Base-by-base conservation (phyloP, 2,888 invertebrate genomes). In the Volucella inanis region DNA sequence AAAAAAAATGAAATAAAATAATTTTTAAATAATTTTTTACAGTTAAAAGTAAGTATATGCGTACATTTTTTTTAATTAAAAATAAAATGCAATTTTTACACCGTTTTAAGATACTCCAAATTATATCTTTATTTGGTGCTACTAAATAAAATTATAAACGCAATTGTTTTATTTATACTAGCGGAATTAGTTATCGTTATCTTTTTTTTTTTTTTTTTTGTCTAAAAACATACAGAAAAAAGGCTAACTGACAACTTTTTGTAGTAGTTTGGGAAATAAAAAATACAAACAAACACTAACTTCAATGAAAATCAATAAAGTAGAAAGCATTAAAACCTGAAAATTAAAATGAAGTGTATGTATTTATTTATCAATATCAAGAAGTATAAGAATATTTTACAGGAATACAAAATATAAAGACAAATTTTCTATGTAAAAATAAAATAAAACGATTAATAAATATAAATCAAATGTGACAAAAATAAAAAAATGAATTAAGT, bases 351-450 rank as follows among this genome's bases (percentile, higher is more conserved):
- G 59, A 31, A 2, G 49, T 59, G 52, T 79, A 79, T 70, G 41
- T 62, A 59, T 55, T 47, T 80, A 64, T 71, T 59, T 64, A 52
- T 68, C 57, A 59, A 38, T 61, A 68, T 38, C 55, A 10, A 31
- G 61, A 14, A 12, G 68, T 68, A 68, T 68, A 62, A 80, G 68
- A 62, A 55, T 62, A 75, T 55, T 80, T 74, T 74, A 74, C 80
- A 62, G 65, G 61, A 47, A 38, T 68, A 71, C 55, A 71, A 43
- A 71, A 57, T 64, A 72, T 57, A 75, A 70, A 52, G 55, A 75
- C 68, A 81, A 75, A 70, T 75, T 80, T 81, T 81, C 50, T 81
- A 81, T 81, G 81, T 81, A 81, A 81, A 75, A 70, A 79, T 38
- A 64, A 67, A 74, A 67, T n/a, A 77, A 38, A 57, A 50, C 70